phyloP scores from a whole-genome alignment of 30 jellyfish, hydroid and myxozoan genomes.

The Sanderia malayensis region DNA sequence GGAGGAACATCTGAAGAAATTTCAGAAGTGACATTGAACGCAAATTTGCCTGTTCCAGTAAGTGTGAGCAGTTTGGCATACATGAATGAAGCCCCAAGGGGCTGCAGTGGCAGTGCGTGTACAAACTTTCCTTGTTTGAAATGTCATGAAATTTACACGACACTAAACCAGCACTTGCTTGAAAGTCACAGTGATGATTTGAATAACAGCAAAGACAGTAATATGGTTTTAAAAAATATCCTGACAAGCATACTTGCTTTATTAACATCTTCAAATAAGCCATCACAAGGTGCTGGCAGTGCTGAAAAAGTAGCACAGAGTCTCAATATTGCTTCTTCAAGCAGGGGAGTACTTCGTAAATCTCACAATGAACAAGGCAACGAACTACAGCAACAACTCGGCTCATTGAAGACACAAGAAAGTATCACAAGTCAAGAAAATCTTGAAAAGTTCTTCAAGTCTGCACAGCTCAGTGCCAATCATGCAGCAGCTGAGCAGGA shows the following conservation, averaged over 20 bases:
- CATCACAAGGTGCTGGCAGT: background rate
- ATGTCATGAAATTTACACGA: constrained; percentile 70
- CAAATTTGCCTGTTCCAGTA: constrained; percentile 4
- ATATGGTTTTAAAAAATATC: constrained; percentile 48
- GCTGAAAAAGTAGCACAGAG: constrained; percentile 6
- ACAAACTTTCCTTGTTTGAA: too few species aligned
- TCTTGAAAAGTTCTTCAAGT: constrained; percentile 35
- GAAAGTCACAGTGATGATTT: constrained; percentile 44
- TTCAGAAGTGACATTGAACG: background rate
- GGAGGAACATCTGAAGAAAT: constrained; percentile 17
- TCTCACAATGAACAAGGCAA: background rate
- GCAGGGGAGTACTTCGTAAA: constrained; percentile 10
- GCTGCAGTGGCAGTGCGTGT: constrained; percentile 35
- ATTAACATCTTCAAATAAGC: constrained; percentile 46
- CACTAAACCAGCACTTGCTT: constrained; percentile 58
- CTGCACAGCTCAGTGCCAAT: constrained; percentile 38
- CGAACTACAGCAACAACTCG: background rate
- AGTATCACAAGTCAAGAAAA: constrained; percentile 38
- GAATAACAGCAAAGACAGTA: constrained; percentile 41
- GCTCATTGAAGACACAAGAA: constrained; percentile 11
- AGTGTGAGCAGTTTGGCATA: constrained; percentile 18
- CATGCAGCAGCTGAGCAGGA: constrained; percentile 13
- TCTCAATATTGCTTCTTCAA: constrained; percentile 13
- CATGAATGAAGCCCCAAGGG: constrained; percentile 5
- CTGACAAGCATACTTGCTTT: constrained; percentile 70